Conservation (phyloP, 2,113 vertebrate genomes). For the Anoura caudifer region DNA sequence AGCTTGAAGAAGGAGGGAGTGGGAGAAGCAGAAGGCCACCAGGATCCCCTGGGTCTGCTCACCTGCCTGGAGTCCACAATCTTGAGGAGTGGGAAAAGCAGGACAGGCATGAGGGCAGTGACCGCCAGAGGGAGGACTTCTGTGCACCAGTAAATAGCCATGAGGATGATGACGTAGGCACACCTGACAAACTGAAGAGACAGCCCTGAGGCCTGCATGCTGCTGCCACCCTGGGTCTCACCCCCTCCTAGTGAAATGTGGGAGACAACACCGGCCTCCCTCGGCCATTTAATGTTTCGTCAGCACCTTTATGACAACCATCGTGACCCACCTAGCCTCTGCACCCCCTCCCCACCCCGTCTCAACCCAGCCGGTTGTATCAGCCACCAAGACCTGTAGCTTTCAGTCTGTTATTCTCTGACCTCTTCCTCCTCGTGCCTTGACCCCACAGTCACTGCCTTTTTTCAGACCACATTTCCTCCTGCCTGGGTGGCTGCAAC, state of each 20-base stretch:
- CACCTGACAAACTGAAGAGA: constrained; percentile 90
- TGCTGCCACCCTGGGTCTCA: neutral
- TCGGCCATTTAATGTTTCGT: neutral
- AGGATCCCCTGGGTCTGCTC: constrained; percentile 21
- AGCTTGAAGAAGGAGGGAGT: neutral
- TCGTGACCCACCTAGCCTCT: neutral
- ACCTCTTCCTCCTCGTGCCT: neutral
- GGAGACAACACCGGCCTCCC: neutral
- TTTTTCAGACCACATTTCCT: neutral
- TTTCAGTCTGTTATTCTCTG: neutral
- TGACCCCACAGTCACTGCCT: neutral
- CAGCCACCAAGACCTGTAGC: neutral
- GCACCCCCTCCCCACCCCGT: neutral
- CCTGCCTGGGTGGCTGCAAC: neutral
- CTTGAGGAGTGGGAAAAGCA: constrained; percentile 94
- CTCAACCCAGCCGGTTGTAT: neutral
- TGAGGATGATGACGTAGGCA: constrained; percentile 91
- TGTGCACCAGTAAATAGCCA: constrained; percentile 97
- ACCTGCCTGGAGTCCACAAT: constrained; percentile 93
- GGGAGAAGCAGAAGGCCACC: neutral
- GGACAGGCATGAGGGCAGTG: constrained; percentile 90
- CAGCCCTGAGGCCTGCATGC: neutral
- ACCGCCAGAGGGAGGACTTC: constrained; percentile 94
- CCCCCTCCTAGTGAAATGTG: neutral
- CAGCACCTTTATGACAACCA: neutral